These are phyloP conservation scores for Macrocentrus cingulum DNA, from an alignment of 1,140 invertebrate genomes.

Conservation along the genomic window DNA sequence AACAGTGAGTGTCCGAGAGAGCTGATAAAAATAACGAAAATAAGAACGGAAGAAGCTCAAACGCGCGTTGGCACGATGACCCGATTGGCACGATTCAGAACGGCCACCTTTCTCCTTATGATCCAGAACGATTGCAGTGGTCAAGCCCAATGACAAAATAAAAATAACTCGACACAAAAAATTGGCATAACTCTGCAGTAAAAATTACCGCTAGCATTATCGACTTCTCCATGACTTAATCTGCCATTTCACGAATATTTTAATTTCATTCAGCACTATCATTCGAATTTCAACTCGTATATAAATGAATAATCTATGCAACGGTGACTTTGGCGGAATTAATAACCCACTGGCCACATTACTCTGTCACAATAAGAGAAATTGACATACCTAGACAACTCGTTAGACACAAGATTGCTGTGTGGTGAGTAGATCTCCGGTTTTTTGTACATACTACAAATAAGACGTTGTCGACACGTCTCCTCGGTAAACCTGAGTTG, in stretches of 20 bases:
- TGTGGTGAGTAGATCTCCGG: slow-evolving; percentile 75
- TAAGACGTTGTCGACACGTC: slow-evolving; percentile 72
- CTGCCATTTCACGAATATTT: no score
- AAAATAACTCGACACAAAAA: neutral
- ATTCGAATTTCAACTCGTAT: no score
- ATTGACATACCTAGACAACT: slow-evolving; percentile 75
- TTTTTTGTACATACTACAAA: slow-evolving; percentile 82
- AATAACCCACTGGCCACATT: neutral
- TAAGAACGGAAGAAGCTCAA: slow-evolving; percentile 26
- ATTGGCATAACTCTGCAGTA: no score
- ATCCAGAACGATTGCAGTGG: slow-evolving; percentile 29
- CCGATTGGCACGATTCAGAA: slow-evolving; percentile 45
- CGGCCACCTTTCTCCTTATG: slow-evolving; percentile 50
- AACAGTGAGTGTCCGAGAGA: slow-evolving; percentile 26
- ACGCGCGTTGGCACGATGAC: slow-evolving; percentile 36
- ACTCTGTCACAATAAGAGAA: neutral
- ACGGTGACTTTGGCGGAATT: neutral
- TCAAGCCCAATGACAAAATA: neutral
- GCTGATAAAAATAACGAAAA: slow-evolving; percentile 26
- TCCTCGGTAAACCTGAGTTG: slow-evolving; percentile 69
- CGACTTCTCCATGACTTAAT: no score
- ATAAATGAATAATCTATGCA: no score
- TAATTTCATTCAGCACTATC: no score
- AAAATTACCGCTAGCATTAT: no score
- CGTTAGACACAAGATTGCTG: slow-evolving; percentile 80